Conservation (phyloP, 2,888 invertebrate genomes). For the Drosophila suboccidentalis region DNA sequence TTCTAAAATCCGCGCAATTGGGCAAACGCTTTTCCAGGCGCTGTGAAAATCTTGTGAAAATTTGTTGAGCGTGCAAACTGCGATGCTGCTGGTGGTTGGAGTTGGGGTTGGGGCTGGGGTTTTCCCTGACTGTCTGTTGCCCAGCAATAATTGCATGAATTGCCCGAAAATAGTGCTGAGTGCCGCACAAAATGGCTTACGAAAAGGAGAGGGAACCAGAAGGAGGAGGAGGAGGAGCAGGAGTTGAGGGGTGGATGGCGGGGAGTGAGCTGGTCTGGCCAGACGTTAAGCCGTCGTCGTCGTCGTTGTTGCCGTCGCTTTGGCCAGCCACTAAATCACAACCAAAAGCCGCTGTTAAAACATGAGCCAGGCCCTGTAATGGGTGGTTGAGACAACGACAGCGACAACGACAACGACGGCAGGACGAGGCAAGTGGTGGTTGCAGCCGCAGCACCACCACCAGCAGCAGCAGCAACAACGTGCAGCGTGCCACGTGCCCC, state of each 20-base stretch:
- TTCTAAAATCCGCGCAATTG: constrained; percentile 63
- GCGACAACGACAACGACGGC: neutral
- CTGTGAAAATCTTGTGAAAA: constrained; percentile 76
- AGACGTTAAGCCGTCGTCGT: constrained; percentile 66
- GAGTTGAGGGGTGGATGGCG: neutral
- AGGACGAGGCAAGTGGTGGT: constrained; percentile 40
- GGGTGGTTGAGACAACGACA: constrained; percentile 52
- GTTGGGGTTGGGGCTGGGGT: constrained; percentile 6
- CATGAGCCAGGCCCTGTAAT: constrained; percentile 65
- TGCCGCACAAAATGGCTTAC: constrained; percentile 61
- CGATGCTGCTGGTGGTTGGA: constrained; percentile 35
- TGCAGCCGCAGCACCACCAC: constrained; percentile 33
- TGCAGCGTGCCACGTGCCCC: constrained; percentile 32
- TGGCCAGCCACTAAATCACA: constrained; percentile 79
- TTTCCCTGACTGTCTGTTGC: constrained; percentile 17
- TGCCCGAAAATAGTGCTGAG: constrained; percentile 71
- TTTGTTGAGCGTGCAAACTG: constrained; percentile 79
- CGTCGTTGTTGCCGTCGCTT: constrained; percentile 39
- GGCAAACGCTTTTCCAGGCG: constrained; percentile 51
- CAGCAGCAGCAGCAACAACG: constrained; percentile 11
- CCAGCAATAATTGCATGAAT: constrained; percentile 77
- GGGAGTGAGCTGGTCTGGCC: constrained; percentile 52
- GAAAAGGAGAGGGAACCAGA: no score
- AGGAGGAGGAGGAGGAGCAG: neutral
- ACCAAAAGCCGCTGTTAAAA: constrained; percentile 82